phyloP scores from a whole-genome alignment of 1,140 invertebrate species.

The Aphidius gifuensis region DNA sequence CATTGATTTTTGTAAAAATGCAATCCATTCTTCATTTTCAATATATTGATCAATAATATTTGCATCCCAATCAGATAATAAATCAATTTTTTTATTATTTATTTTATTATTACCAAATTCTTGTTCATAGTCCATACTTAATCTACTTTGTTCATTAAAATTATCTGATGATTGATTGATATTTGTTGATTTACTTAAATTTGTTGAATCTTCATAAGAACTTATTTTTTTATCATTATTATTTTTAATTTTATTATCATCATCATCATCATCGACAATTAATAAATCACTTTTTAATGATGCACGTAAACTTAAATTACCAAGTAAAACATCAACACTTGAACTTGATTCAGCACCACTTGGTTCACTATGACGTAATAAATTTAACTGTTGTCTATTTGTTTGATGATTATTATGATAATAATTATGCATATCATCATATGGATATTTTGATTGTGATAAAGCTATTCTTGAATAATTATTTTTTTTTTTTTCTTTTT shows the following conservation, averaged over 20 bases:
- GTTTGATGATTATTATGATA: conserved; percentile 24
- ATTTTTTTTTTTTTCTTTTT: conserved; percentile 23
- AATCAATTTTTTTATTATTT: conserved; percentile 28
- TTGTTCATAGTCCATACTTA: conserved; percentile 39
- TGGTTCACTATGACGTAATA: conserved; percentile 37
- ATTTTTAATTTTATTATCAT: no score
- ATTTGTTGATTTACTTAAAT: conserved; percentile 8
- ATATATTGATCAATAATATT: conserved; percentile 60
- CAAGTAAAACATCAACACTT: conserved; percentile 44
- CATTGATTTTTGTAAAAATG: conserved; percentile 63
- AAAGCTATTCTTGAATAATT: conserved; percentile 18
- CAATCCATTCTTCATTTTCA: conserved; percentile 80
- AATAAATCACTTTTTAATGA: conserved; percentile 43
- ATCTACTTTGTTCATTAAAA: conserved; percentile 27
- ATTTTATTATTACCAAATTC: conserved; percentile 32
- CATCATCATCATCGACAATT: conserved; percentile 34
- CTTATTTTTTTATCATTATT: no score
- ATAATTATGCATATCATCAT: conserved; percentile 21
- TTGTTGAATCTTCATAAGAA: conserved; percentile 4
- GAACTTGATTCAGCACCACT: conserved; percentile 42
- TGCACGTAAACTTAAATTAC: conserved; percentile 43
- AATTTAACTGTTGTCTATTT: no score
- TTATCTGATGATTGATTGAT: conserved; percentile 3
- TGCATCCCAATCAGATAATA: conserved; percentile 45
- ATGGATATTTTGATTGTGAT: conserved; percentile 32